Evolutionary conservation across 2,797 vertebrate genomes (phyloP).

Genomic region (Intellagama lesueurii): DNA sequence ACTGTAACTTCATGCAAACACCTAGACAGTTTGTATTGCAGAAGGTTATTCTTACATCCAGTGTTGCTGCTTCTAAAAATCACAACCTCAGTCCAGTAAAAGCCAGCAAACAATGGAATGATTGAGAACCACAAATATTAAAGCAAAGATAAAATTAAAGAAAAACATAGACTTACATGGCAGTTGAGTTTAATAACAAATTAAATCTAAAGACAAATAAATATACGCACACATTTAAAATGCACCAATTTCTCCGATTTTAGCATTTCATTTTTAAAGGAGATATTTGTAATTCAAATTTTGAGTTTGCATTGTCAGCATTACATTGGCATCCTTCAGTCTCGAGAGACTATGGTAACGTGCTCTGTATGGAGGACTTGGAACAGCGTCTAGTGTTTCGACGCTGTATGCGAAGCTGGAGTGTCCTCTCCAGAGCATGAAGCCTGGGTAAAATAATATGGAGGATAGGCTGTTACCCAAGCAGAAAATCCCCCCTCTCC

Average conservation of each 20-base stretch:
- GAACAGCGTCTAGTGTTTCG: too few relatives aligned
- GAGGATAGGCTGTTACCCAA: too few relatives aligned
- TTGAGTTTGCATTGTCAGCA: not conserved
- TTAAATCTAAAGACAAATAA: not conserved
- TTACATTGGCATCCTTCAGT: too few relatives aligned
- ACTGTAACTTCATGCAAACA: slow-evolving; percentile 15
- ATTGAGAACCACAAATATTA: slow-evolving; percentile 13
- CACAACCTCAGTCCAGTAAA: not conserved
- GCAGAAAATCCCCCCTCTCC: too few relatives aligned
- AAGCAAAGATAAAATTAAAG: not conserved
- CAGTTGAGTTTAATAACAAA: slow-evolving; percentile 17
- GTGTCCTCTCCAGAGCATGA: too few relatives aligned
- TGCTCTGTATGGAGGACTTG: too few relatives aligned
- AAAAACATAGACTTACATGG: slow-evolving; percentile 4
- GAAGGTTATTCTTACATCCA: not conserved
- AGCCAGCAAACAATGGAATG: not conserved
- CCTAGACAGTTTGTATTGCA: not conserved
- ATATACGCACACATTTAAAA: not conserved
- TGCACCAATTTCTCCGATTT: not conserved
- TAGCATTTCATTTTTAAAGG: not conserved
- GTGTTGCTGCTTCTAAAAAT: slow-evolving; percentile 11
- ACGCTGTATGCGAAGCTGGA: too few relatives aligned
- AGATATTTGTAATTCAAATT: not conserved
- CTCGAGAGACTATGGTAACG: too few relatives aligned
- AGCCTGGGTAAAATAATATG: too few relatives aligned